A percentile compares a stretch with the other conserved stretches of the same genome.
phyloP scores from a whole-genome alignment of 2,797 vertebrate species.

The Apogon hyalosoma region DNA sequence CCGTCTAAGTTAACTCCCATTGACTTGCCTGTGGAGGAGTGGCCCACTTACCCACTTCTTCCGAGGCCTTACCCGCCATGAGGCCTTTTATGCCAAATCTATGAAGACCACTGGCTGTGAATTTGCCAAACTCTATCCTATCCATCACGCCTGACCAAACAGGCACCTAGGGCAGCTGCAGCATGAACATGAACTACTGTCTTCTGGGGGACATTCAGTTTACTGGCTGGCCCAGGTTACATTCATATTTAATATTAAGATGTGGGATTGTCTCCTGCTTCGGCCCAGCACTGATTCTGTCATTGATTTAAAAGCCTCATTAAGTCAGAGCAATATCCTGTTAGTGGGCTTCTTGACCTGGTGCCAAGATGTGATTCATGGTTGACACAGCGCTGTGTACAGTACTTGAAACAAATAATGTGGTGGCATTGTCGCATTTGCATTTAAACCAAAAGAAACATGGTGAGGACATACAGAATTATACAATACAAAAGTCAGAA shows the following conservation, averaged over 20 bases:
- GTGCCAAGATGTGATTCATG: constrained; percentile 6
- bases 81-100: constrained; percentile 61
- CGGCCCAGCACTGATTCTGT: constrained; percentile 17
- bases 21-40: constrained; percentile 41
- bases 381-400: background rate
- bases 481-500: no score
- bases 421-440: no score
- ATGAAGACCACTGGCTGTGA: constrained; percentile 39
- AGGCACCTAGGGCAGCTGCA: constrained; percentile 33
- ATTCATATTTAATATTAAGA: constrained; percentile 62
- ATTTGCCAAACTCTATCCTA: constrained; percentile 56
- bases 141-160: constrained; percentile 51
- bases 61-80: constrained; percentile 38
- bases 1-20: constrained; percentile 26
- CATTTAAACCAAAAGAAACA: no score
- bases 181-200: constrained; percentile 28
- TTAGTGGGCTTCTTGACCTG: background rate
- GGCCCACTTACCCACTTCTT: constrained; percentile 72
- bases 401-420: background rate
- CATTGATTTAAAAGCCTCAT: constrained; percentile 54
- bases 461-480: no score
- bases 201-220: constrained; percentile 28
- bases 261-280: constrained; percentile 23
- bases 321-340: constrained; percentile 36
- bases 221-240: constrained; percentile 27